Conservation (phyloP, 2,888 invertebrate genomes). For the Coecobrya sp. region DNA sequence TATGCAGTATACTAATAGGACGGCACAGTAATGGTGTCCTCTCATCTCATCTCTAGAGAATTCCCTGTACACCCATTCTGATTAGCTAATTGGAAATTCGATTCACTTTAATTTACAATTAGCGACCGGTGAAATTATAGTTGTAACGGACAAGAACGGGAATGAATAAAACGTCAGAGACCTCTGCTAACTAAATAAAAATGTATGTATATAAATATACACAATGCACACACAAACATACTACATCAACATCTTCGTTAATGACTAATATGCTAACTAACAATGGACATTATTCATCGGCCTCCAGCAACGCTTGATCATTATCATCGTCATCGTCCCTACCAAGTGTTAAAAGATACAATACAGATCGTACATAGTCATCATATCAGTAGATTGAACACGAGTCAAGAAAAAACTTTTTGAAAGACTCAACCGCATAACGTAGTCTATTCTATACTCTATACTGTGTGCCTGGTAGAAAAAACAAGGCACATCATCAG, state of each 20-base stretch:
- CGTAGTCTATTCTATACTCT: neutral
- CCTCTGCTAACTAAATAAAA: constrained; percentile 2
- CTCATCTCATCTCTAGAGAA: constrained; percentile 26
- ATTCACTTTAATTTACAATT: constrained; percentile 83
- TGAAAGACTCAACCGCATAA: neutral
- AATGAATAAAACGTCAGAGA: constrained; percentile 62
- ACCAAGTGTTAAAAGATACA: constrained; percentile 53
- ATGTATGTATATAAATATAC: constrained; percentile 6
- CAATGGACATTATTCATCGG: constrained; percentile 70
- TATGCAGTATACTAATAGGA: constrained; percentile 10
- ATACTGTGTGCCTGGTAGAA: neutral
- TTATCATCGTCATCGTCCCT: constrained; percentile 35
- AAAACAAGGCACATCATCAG: constrained; percentile 63
- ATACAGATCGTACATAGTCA: neutral
- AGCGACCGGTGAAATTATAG: constrained; percentile 79
- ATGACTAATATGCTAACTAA: constrained; percentile 74
- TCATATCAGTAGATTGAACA: constrained; percentile 29
- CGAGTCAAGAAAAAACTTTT: constrained; percentile 30
- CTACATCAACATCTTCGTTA: constrained; percentile 58
- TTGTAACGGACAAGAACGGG: constrained; percentile 37
- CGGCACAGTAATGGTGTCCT: neutral
- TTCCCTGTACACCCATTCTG: constrained; percentile 59
- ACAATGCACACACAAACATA: constrained; percentile 24
- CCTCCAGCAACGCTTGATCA: constrained; percentile 75
- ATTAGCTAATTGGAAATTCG: constrained; percentile 84